A percentile compares a stretch with the other conserved stretches of the same genome.
These are phyloP conservation scores for Rhinichthys klamathensis DNA, from an alignment of 2,113 vertebrate species.

Conservation along the genomic window DNA sequence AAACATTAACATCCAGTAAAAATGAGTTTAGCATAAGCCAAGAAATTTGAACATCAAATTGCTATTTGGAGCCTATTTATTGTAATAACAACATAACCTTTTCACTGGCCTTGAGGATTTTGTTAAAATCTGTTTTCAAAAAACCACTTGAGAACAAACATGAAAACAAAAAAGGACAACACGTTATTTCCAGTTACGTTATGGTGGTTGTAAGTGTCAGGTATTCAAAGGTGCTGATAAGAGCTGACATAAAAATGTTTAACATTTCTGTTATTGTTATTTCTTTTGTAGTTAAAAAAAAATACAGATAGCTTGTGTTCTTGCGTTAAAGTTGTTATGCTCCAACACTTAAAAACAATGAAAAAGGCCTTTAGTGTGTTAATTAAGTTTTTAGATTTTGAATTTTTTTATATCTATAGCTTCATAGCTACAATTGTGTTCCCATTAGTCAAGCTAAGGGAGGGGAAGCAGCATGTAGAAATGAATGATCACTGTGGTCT, in stretches of 20 bases:
- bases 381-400: too few relatives aligned
- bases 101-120: constrained; percentile 4
- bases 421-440: not conserved
- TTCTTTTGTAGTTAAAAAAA: not conserved
- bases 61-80: not conserved
- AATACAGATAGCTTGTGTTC: not conserved
- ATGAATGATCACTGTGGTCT: not conserved
- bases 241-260: constrained; percentile 26
- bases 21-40: too few relatives aligned
- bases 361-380: too few relatives aligned
- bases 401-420: not conserved
- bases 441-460: not conserved
- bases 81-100: not conserved
- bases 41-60: too few relatives aligned
- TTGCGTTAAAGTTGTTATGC: too few relatives aligned
- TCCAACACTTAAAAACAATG: too few relatives aligned
- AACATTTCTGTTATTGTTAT: not conserved
- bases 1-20: constrained; percentile 1
- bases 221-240: not conserved
- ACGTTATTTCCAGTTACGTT: constrained; percentile 46
- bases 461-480: constrained; percentile 39
- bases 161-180: not conserved
- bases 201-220: not conserved
- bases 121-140: not conserved
- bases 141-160: not conserved